Evolutionary conservation across 2,797 vertebrate species (phyloP).

Genomic region (Carduelis carduelis): DNA sequence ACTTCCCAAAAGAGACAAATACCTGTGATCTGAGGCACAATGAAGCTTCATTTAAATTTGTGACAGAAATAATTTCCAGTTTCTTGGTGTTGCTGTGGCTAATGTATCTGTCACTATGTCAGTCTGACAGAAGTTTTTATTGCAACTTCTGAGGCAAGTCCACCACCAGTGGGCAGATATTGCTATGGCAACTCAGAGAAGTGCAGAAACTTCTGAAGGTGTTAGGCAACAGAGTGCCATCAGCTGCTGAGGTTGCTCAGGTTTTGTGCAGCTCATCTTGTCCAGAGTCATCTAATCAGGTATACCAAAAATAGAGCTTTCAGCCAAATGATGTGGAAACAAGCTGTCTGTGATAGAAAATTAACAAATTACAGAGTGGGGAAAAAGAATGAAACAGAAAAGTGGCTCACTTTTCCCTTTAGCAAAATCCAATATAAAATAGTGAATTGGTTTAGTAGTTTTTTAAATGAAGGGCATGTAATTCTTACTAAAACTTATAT

Average conservation of each 20-base stretch:
- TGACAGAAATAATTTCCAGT: background rate
- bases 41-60: background rate
- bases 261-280: background rate
- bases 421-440: background rate
- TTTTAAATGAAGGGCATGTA: background rate
- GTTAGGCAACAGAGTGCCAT: constrained; percentile 42
- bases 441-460: background rate
- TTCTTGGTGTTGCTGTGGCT: background rate
- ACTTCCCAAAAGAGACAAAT: background rate
- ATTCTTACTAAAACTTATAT: background rate
- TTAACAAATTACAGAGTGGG: background rate
- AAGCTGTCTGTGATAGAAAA: background rate
- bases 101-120: background rate
- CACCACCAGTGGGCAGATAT: constrained; percentile 48
- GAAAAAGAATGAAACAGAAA: background rate
- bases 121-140: background rate
- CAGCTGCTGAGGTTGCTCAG: constrained; percentile 9
- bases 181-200: constrained; percentile 57
- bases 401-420: background rate
- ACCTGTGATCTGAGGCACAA: background rate
- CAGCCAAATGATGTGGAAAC: background rate
- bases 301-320: background rate
- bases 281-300: constrained; percentile 3
- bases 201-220: constrained; percentile 17
- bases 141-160: constrained; percentile 22